Evolutionary conservation across 1,140 invertebrate genomes (phyloP), one percentile per base, ranked within the genome.

Genomic region (Halictus rubicundus): DNA sequence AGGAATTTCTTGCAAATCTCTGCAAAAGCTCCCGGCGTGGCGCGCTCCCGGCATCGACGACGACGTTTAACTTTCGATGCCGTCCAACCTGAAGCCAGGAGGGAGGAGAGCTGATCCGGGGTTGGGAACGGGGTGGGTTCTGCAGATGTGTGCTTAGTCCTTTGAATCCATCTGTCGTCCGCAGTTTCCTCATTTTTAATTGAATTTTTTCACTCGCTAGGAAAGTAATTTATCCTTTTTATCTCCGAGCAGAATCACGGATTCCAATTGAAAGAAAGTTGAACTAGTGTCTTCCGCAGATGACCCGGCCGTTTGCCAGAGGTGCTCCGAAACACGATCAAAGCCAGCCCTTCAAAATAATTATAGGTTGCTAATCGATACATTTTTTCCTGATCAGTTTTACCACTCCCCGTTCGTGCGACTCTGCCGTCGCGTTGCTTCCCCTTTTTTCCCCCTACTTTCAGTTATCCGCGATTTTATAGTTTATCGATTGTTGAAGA

Each of bases 211-310:
- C 80, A 77, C 72, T 68, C 64, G 78, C 83, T 63, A 80, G 80
- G 68, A 73, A 85, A 87, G 81, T 88, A 80, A 87, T 85, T 85
- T 88, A 85, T 87, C 80, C 86, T 82, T 81, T 89, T 86, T 88
- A 87, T 89, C 88, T 87, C 46, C 25, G 80, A 66, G 61, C 78
- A 75, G 73, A 85, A 88, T 88, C 88, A 77, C 82, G 82, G 88
- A 89, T 89, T 87, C 65, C 81, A 85, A 90, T 86, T 79, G 80
- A 79, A 86, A 82, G 87, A 87, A 85, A 88, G 87, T 88, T 89
- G 83, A 82, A 82, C 76, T 64, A 80, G 80, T 88, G 88, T 90
- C 88, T 78, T 81, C 54, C 49, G 70, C 89, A 89, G 87, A 85
- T 81, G 81, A 78, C 78, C 78, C 78, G 60, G 61, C 65, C 69